Evolutionary conservation across 1,140 invertebrate genomes (phyloP).

Genomic region (Yoshiicerus persimilis): DNA sequence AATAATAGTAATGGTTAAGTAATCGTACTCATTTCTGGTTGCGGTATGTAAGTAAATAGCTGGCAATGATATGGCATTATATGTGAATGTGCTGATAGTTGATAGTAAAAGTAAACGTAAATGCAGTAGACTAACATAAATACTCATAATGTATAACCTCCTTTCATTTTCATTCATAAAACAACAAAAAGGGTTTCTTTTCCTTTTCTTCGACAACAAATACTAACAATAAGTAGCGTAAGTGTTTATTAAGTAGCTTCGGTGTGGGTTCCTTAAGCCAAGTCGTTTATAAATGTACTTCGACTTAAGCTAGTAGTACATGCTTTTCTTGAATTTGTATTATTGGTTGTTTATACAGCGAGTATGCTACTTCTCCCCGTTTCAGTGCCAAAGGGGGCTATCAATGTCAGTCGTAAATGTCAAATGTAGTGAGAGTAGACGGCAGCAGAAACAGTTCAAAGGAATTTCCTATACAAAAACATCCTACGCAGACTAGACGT

Average conservation of each 20-base stretch:
- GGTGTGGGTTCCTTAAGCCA: not conserved
- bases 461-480: not conserved
- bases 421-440: constrained; percentile 3
- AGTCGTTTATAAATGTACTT: not conserved
- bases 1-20: not conserved
- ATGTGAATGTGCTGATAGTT: not conserved
- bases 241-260: not conserved
- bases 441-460: not conserved
- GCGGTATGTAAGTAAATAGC: too few species aligned
- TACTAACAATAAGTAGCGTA: not conserved
- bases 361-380: not conserved
- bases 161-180: not conserved
- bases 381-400: not conserved
- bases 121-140: not conserved
- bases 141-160: not conserved
- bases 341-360: not conserved
- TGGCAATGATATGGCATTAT: too few species aligned
- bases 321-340: not conserved
- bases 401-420: constrained; percentile 20
- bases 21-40: not conserved
- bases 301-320: not conserved
- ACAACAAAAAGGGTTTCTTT: not conserved
- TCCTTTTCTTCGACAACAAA: not conserved
- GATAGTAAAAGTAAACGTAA: not conserved
- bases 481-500: not conserved